A percentile compares a stretch with the other conserved stretches of the same genome.
Evolutionary conservation across 2,113 vertebrate species (phyloP).

Genomic region (Lophotis ruficrista): DNA sequence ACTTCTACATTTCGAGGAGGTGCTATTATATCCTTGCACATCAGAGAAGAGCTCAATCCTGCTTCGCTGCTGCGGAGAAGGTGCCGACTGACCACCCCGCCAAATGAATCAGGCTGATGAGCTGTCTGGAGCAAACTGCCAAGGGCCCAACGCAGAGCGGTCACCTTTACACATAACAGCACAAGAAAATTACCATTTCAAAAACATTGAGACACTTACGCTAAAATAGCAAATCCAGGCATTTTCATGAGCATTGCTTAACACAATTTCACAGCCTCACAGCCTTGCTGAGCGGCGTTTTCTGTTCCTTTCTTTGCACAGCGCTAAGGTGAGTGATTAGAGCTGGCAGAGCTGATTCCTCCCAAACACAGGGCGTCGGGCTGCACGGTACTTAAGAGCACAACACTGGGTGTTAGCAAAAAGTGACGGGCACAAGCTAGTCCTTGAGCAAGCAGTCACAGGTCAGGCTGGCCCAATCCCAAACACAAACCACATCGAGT

Average conservation of each 20-base stretch:
- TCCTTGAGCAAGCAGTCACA: too few species aligned
- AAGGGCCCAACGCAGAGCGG: conserved; percentile 34
- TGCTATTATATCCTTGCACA: not conserved
- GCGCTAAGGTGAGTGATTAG: not conserved
- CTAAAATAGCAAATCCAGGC: conserved; percentile 68
- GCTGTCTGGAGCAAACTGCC: conserved; percentile 69
- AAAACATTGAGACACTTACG: conserved; percentile 50
- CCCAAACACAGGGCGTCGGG: not conserved
- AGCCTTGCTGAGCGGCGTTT: conserved; percentile 33
- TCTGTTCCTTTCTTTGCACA: not conserved
- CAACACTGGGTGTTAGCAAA: not conserved
- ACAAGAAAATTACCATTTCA: conserved; percentile 74
- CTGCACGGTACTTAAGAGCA: not conserved
- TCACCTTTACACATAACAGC: conserved; percentile 81
- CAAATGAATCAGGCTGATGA: conserved; percentile 77
- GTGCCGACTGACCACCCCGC: not conserved
- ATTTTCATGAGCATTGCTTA: conserved; percentile 48
- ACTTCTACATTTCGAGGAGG: not conserved
- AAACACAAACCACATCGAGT: rapidly evolving
- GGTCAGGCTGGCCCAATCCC: not conserved
- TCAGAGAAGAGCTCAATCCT: conserved; percentile 32
- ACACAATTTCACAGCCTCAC: conserved; percentile 63
- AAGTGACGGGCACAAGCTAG: not conserved
- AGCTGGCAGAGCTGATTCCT: not conserved
- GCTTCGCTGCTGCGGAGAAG: not conserved